Percentiles rank a stretch among this genome's conserved stretches.
These are phyloP conservation scores for Drosophila equinoxialis DNA, from an alignment of 1,140 invertebrate genomes.

Conservation along the genomic window DNA sequence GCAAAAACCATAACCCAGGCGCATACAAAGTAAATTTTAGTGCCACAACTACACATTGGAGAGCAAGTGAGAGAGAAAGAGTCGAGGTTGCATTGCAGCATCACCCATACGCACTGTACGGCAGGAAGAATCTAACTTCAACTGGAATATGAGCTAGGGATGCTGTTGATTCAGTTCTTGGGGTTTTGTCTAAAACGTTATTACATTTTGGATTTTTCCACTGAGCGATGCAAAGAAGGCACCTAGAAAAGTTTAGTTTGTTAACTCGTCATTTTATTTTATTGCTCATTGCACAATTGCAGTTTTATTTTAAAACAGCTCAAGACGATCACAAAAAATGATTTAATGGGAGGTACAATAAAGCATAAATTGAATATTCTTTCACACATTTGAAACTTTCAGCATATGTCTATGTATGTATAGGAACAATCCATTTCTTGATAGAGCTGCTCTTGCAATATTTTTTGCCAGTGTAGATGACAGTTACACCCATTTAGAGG, in stretches of 20 bases:
- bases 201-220: conserved; percentile 50
- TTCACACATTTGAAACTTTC: no score
- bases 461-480: conserved; percentile 20
- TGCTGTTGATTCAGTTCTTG: conserved; percentile 71
- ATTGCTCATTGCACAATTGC: no score
- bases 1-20: conserved; percentile 75
- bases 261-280: no score
- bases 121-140: conserved; percentile 31
- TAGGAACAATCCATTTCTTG: no score
- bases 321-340: no score
- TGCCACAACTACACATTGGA: conserved; percentile 14
- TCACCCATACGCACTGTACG: conserved; percentile 66
- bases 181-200: conserved; percentile 47
- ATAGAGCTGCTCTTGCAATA: no score
- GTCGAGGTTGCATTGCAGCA: conserved; percentile 14
- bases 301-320: no score
- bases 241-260: no score
- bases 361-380: no score
- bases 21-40: conserved; percentile 75
- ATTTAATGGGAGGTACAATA: no score
- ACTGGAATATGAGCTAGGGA: conserved; percentile 34
- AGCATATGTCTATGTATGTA: no score
- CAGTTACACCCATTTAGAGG: conserved; percentile 38
- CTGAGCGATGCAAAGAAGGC: background rate
- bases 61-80: background rate